Evolutionary conservation across 2,888 invertebrate genomes (phyloP).

Genomic region (Coleophora flavipennella): DNA sequence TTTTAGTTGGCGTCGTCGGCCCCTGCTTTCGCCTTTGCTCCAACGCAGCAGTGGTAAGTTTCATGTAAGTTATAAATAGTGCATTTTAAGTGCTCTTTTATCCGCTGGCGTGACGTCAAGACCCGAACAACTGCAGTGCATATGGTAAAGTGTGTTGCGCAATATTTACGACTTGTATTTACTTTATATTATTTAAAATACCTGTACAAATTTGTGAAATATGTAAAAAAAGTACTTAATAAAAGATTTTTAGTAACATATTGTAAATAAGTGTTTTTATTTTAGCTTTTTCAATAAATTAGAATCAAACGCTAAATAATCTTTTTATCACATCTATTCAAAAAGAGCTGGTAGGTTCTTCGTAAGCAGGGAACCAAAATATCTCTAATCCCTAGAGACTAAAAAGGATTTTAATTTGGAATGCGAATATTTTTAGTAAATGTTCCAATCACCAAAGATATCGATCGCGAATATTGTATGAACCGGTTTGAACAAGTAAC

Average conservation of each 20-base stretch:
- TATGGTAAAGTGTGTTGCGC: conserved; percentile 12
- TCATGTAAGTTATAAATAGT: conserved; percentile 49
- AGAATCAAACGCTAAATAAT: conserved; percentile 31
- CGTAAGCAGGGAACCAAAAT: too few species aligned
- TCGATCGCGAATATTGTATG: too few species aligned
- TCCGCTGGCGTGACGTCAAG: background rate
- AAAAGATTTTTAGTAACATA: conserved; percentile 26
- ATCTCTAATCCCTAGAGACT: too few species aligned
- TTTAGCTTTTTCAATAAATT: background rate
- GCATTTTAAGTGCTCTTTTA: conserved; percentile 42
- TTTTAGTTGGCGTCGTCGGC: conserved; percentile 50
- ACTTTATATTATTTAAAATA: conserved; percentile 14
- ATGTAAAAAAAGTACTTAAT: conserved; percentile 33
- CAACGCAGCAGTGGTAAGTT: conserved; percentile 51
- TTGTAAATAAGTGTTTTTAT: conserved; percentile 22
- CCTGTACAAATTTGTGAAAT: conserved; percentile 18
- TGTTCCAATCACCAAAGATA: too few species aligned
- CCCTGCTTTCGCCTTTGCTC: conserved; percentile 4
- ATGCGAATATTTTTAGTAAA: too few species aligned
- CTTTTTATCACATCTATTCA: too few species aligned
- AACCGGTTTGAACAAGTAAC: too few species aligned
- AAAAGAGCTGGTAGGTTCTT: too few species aligned
- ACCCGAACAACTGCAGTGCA: conserved; percentile 4
- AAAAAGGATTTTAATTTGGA: too few species aligned
- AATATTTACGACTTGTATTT: conserved; percentile 7